These are phyloP conservation scores for Pocillopora verrucosa DNA, from an alignment of 64 coral and sea anemone genomes.

Conservation along the genomic window DNA sequence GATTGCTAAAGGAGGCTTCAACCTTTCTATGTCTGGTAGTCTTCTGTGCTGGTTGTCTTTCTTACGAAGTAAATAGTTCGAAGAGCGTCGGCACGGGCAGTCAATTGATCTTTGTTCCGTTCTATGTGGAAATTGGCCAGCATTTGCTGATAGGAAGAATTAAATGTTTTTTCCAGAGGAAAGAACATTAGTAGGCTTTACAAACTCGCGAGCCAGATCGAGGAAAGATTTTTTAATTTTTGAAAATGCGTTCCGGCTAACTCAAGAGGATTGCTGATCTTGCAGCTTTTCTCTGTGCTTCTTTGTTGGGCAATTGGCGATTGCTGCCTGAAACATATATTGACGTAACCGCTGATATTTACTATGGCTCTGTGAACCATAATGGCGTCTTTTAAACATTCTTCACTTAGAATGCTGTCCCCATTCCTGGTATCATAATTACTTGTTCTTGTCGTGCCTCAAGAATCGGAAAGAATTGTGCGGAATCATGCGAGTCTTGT, in stretches of 20 bases:
- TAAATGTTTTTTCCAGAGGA: neutral
- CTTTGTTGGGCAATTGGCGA: neutral
- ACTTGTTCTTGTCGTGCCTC: slow-evolving; percentile 15
- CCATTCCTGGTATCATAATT: neutral
- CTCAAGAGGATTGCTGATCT: slow-evolving; percentile 13
- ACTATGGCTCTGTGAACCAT: neutral
- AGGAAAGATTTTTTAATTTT: slow-evolving; percentile 15
- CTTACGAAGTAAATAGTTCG: too few relatives aligned
- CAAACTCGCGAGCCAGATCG: neutral
- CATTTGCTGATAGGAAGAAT: neutral
- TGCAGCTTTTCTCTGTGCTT: neutral
- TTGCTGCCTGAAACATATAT: neutral
- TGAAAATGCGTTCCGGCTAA: slow-evolving; percentile 33
- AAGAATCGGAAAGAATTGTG: slow-evolving; percentile 9
- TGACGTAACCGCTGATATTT: neutral
- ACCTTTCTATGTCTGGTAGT: too few relatives aligned
- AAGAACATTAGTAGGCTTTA: neutral
- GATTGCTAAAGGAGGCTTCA: too few relatives aligned
- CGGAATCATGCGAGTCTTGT: neutral
- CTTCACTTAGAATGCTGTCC: neutral
- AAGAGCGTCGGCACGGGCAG: too few relatives aligned
- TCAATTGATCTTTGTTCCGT: too few relatives aligned
- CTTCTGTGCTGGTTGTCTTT: too few relatives aligned
- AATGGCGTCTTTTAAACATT: slow-evolving; percentile 9
- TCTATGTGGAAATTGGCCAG: neutral